Evolutionary conservation across 1,140 invertebrate genomes (phyloP).

Genomic region (Pseudomyrmex gracilis): DNA sequence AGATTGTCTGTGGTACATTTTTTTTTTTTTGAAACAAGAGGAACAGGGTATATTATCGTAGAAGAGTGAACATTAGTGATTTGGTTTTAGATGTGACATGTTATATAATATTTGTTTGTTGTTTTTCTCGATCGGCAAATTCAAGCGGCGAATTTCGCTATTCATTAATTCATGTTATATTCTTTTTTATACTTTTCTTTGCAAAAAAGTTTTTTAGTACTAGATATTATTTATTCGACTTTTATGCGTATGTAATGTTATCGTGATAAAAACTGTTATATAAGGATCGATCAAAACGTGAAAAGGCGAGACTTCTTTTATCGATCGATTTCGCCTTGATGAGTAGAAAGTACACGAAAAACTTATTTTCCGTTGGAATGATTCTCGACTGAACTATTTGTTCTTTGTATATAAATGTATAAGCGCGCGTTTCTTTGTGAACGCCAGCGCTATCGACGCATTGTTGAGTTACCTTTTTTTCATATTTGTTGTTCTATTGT

Average conservation of each 20-base stretch:
- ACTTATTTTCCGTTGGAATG: conserved; percentile 10
- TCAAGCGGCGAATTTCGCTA: too few species aligned
- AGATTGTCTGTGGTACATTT: neutral
- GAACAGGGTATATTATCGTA: too few species aligned
- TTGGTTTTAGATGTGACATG: neutral
- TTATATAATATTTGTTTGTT: neutral
- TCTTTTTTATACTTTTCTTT: too few species aligned
- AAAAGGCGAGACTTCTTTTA: neutral
- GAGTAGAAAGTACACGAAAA: conserved; percentile 37
- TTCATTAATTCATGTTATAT: too few species aligned
- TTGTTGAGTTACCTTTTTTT: conserved; percentile 63
- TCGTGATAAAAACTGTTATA: neutral
- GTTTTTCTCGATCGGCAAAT: neutral
- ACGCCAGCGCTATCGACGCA: neutral
- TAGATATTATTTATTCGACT: neutral
- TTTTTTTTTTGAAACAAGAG: neutral
- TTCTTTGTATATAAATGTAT: conserved; percentile 64
- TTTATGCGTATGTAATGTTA: neutral
- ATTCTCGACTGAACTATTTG: conserved; percentile 13
- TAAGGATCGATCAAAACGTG: neutral
- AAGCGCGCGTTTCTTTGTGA: conserved; percentile 25
- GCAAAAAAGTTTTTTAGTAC: too few species aligned
- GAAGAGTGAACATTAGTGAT: neutral
- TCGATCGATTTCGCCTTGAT: neutral
- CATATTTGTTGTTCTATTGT: conserved; percentile 60